Base-by-base conservation (phyloP, 2,888 invertebrate genomes). In the Argyresthia albistria region DNA sequence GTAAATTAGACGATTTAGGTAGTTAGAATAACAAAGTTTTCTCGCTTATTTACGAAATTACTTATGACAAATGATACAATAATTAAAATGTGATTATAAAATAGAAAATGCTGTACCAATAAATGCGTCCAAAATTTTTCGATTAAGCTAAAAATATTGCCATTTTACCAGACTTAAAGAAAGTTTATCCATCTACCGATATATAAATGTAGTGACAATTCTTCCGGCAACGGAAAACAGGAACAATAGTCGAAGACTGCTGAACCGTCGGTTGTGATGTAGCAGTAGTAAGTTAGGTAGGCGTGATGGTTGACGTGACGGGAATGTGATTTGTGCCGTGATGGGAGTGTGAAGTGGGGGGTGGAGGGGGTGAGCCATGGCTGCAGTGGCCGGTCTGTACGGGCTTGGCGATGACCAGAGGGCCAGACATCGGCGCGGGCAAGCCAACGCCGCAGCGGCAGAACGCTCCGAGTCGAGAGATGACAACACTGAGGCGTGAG, bases 311-410 rank as follows among this genome's bases (percentile, higher is more conserved):
- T 57, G 60, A 1, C 11, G 54, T 45, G 52, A 48, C 36, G 46
- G 35, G 43, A 42, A 56, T 50, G 52, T 51, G 51, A 54, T 59
- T 58, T 60, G 49, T 55, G 56, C 64, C 62, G 62, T 63, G 62
- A 62, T 60, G 66, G 67, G 67, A 67, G 61, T 60, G 66, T 73
- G 69, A 76, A 71, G 65, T 64, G 67, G 58, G 60, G 57, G 25
- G 51, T 51, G 56, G 62, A 56, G 60, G 63, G 25, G 25, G 25
- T 67, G 73, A 67, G 74, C 59, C 54, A 93, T 93, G 93, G 93
- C 93, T 70, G 93, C 93, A 61, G 93, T 93, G 73, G 93, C 93
- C 66, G 93, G 93, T 70, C 90, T 93, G 55, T 94, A 93, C 75
- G 93, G 93, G 66, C 90, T 93, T 70, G 93, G 93, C 70, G 93